Percentiles rank a stretch among this genome's conserved stretches.
phyloP scores from a whole-genome alignment of 2,888 invertebrate species.

The Ellobium chinense region DNA sequence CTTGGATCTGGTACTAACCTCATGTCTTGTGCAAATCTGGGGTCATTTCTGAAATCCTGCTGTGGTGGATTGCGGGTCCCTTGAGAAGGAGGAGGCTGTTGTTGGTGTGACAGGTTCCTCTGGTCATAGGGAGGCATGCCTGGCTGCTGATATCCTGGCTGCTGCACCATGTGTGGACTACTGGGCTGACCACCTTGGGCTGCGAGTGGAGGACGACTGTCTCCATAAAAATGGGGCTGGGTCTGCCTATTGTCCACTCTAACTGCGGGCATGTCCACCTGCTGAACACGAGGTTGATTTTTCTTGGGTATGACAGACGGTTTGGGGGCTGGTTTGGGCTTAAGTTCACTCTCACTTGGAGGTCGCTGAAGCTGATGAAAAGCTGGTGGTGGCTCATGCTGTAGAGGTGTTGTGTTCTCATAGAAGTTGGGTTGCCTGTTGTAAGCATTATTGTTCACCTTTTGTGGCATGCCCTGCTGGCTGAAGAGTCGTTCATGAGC shows the following conservation, averaged over 20 bases:
- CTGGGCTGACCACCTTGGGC: slow-evolving; percentile 18
- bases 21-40: slow-evolving; percentile 22
- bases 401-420: slow-evolving; percentile 68
- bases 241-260: slow-evolving; percentile 64
- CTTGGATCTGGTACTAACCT: slow-evolving; percentile 20
- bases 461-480: slow-evolving; percentile 17
- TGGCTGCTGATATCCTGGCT: neutral
- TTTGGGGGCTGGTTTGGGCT: slow-evolving; percentile 61
- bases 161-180: slow-evolving; percentile 30
- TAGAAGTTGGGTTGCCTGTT: slow-evolving; percentile 70
- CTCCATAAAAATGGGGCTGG: slow-evolving; percentile 63
- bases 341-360: slow-evolving; percentile 51
- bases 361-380: slow-evolving; percentile 67
- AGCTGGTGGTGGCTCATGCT: slow-evolving; percentile 65
- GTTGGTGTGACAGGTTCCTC: slow-evolving; percentile 1
- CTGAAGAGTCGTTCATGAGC: slow-evolving; percentile 50
- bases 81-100: neutral
- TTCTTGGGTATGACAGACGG: slow-evolving; percentile 61
- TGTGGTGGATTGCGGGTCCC: neutral
- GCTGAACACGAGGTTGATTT: slow-evolving; percentile 58
- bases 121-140: neutral
- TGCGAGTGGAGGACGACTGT: slow-evolving; percentile 1
- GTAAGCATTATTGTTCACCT: slow-evolving; percentile 68
- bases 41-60: slow-evolving; percentile 35
- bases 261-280: slow-evolving; percentile 64